Conservation (phyloP, 2,888 invertebrate species). For the Pristionchus japonicus region DNA sequence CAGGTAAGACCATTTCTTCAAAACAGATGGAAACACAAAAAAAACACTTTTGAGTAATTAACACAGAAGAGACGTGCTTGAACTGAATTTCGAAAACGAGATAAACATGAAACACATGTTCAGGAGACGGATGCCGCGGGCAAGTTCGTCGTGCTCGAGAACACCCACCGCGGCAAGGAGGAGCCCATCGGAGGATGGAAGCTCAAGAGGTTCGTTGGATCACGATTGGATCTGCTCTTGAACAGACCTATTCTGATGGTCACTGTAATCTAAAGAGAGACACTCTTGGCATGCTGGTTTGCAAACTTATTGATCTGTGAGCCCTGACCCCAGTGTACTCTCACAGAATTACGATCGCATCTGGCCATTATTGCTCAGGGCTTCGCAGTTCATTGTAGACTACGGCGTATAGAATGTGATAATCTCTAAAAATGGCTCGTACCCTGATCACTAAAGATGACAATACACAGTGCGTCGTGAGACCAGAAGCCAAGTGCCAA, state of each 20-base stretch:
- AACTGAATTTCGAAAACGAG: neutral
- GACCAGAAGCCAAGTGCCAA: neutral
- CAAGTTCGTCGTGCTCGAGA: constrained; percentile 77
- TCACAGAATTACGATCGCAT: neutral
- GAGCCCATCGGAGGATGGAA: constrained; percentile 75
- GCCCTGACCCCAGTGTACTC: neutral
- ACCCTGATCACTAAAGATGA: neutral
- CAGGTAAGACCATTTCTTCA: too few relatives aligned
- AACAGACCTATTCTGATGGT: too few relatives aligned
- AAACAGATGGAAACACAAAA: too few relatives aligned
- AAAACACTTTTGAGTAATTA: neutral
- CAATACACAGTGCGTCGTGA: neutral
- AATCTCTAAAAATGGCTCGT: neutral
- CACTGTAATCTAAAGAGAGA: too few relatives aligned
- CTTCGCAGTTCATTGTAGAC: neutral
- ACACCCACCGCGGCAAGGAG: constrained; percentile 76
- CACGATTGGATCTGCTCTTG: too few relatives aligned
- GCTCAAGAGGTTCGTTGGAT: constrained; percentile 69
- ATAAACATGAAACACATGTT: constrained; percentile 52
- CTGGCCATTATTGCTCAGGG: neutral
- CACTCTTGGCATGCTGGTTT: too few relatives aligned
- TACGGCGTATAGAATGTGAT: neutral
- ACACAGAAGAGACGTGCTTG: neutral
- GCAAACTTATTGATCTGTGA: neutral
- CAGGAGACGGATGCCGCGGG: constrained; percentile 77